phyloP scores from a whole-genome alignment of 1,140 invertebrate species.

The Lasioglossum albipes region DNA sequence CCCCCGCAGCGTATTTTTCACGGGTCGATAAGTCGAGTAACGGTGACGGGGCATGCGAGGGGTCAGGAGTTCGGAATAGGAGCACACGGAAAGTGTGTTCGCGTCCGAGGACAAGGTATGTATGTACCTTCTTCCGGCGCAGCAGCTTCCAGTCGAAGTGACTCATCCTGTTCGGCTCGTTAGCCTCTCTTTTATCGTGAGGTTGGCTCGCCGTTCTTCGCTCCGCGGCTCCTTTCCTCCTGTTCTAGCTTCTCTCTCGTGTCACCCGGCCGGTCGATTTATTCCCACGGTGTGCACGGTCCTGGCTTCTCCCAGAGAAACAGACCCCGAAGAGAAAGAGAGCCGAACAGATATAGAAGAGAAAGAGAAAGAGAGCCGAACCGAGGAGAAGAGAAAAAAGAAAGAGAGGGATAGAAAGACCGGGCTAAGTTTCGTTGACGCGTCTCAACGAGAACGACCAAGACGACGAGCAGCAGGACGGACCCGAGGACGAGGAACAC shows the following conservation, averaged over 20 bases:
- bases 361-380: background rate
- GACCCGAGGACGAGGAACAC: constrained; percentile 32
- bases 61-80: constrained; percentile 31
- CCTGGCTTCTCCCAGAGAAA: background rate
- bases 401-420: background rate
- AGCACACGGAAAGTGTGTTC: constrained; percentile 43
- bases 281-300: constrained; percentile 45
- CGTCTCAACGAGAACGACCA: constrained; percentile 25
- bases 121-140: constrained; percentile 77
- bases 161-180: constrained; percentile 73
- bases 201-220: background rate
- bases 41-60: constrained; percentile 38
- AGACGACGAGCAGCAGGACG: constrained; percentile 22
- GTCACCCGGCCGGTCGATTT: constrained; percentile 46
- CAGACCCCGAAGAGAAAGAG: too few relatives aligned
- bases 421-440: constrained; percentile 30
- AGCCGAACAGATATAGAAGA: too few relatives aligned
- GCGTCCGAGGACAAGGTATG: constrained; percentile 26
- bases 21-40: constrained; percentile 52
- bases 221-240: constrained; percentile 17
- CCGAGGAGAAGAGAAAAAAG: background rate
- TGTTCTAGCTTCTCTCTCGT: constrained; percentile 21
- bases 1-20: constrained; percentile 43
- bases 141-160: constrained; percentile 79
- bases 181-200: constrained; percentile 55